Evolutionary conservation across 37 sponge, comb jelly and placozoan species (phyloP), one percentile per base, ranked within the genome.

Genomic region (Lycopodina hypogea): DNA sequence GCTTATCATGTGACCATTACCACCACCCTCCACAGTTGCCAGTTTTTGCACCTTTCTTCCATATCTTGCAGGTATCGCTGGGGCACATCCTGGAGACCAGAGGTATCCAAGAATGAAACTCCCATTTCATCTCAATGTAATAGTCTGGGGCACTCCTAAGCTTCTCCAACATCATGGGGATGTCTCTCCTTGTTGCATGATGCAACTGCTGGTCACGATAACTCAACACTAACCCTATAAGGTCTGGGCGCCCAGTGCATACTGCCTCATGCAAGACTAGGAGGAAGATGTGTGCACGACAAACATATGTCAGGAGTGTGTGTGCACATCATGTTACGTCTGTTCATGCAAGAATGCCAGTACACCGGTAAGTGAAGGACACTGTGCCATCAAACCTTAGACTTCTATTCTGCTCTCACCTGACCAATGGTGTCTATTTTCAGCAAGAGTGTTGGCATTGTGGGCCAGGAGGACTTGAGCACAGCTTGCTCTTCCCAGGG

Each of bases 91-190:
- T 74, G 11, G 99, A 91, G 45, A 96, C 73, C 19, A 99, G 84
- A 1, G 99, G 99, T 30, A 99, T 73, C 99, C 99, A 99, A 14
- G 94, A 97, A 35, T 93, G 85, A 76, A 99, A 94, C 68, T 99
- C 96, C 99, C 99, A 99, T 56, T 91, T 94, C 99, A 99, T 99
- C 79, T 99, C 99, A 19, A 93, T 81, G 76, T 99, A 99, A 70
- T 93, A 99, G 69, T 99, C 99, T 3, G 93, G 84, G 3, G 91
- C 78, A 19, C 62, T 82, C 59, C 85, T 42, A 60, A 96, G 84
- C 22, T 39, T 66, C 56, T 90, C 88, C 78, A 96, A 42, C 75
- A 96, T 76, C 0, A 60, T 41, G n/a, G 97, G 97, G 42, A 96
- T 81, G 30, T 78, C 83, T 48, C 67, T 64, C 29, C 59, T 68